Conservation (phyloP, 2,888 invertebrate genomes). For the Apamea monoglypha region DNA sequence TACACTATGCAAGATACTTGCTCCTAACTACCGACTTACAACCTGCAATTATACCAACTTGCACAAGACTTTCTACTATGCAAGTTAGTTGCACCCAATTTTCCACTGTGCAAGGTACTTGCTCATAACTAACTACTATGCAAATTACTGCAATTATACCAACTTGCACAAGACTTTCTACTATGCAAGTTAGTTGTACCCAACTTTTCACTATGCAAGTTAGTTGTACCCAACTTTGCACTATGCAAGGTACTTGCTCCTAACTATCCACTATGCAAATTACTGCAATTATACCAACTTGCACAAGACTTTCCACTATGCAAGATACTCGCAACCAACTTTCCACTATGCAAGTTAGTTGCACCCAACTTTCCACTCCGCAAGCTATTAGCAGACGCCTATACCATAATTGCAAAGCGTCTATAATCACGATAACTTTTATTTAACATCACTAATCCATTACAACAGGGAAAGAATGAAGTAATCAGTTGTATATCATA, state of each 20-base stretch:
- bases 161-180: background rate
- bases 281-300: background rate
- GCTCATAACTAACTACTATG: no score
- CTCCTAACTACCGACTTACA: background rate
- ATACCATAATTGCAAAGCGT: background rate
- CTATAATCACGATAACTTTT: conserved; percentile 15
- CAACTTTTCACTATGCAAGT: background rate
- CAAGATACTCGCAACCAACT: background rate
- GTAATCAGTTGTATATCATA: conserved; percentile 25
- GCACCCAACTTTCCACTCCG: background rate
- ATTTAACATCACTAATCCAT: conserved; percentile 54
- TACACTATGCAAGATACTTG: background rate
- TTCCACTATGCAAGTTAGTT: background rate
- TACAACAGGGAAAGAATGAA: conserved; percentile 31
- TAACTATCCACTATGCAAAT: no score
- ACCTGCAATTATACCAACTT: background rate
- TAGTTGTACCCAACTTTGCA: no score
- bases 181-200: background rate
- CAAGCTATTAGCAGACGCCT: background rate
- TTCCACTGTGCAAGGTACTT: no score
- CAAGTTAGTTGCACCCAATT: background rate
- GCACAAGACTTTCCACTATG: background rate
- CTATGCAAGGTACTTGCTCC: no score
- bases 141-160: background rate
- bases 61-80: background rate